phyloP scores from a whole-genome alignment of 2,888 invertebrate species.

The Lithophane ornitopus region DNA sequence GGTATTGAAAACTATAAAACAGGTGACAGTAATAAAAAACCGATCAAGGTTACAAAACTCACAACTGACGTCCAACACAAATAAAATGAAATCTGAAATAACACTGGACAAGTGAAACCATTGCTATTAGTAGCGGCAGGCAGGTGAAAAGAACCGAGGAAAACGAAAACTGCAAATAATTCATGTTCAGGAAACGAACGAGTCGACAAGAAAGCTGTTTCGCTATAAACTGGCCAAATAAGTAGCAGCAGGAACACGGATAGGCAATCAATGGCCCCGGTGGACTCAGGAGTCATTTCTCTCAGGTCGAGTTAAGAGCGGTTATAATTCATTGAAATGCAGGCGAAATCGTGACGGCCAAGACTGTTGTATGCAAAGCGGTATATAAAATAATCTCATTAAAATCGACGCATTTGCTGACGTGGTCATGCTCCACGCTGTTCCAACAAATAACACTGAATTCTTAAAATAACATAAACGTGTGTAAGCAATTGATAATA shows the following conservation, averaged over 20 bases:
- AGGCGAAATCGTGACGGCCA: slow-evolving; percentile 71
- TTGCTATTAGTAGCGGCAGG: slow-evolving; percentile 28
- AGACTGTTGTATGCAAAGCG: slow-evolving; percentile 70
- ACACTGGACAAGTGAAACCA: slow-evolving; percentile 29
- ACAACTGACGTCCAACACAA: slow-evolving; percentile 9
- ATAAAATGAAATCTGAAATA: slow-evolving; percentile 35
- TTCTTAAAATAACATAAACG: slow-evolving; percentile 71
- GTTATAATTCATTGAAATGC: slow-evolving; percentile 69
- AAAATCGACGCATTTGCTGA: slow-evolving; percentile 56
- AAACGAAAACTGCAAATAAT: slow-evolving; percentile 67
- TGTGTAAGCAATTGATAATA: slow-evolving; percentile 73
- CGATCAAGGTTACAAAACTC: slow-evolving; percentile 7
- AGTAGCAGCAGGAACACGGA: slow-evolving; percentile 62
- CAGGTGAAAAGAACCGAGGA: slow-evolving; percentile 60
- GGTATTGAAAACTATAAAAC: not conserved
- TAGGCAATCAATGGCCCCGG: slow-evolving; percentile 62
- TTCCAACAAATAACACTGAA: slow-evolving; percentile 55
- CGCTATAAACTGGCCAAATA: slow-evolving; percentile 69
- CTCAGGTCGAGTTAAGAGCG: slow-evolving; percentile 54
- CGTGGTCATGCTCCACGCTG: slow-evolving; percentile 71
- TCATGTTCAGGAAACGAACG: slow-evolving; percentile 65
- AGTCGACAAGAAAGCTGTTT: slow-evolving; percentile 70
- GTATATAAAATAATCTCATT: slow-evolving; percentile 67
- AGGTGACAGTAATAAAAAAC: slow-evolving; percentile 21
- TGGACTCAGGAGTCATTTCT: slow-evolving; percentile 64